Evolutionary conservation across 2,888 invertebrate species (phyloP), one percentile per base, ranked within the genome.

Genomic region (Chloroclystis v-ata): DNA sequence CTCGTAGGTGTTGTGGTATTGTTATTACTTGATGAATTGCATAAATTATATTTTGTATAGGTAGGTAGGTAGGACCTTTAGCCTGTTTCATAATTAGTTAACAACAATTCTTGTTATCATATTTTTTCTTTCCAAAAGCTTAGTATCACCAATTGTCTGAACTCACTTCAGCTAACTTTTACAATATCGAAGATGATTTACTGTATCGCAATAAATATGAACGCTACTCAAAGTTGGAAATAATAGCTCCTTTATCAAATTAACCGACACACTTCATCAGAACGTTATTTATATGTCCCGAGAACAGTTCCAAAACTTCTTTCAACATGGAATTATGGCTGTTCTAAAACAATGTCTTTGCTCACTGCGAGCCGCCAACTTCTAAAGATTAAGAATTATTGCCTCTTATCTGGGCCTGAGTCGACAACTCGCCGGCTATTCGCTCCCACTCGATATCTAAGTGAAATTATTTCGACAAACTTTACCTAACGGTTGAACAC

Each of bases 381-480:
- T 65, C 68, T 60, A 57, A 60, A 77, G 79, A 82, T 83, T 80
- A 80, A 82, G 83, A 82, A 78, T 84, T 81, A 83, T 78, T 71
- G 68, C 75, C 68, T 70, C 82, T 83, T 83, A 85, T 83, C 84
- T 78, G 58, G 58, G 67, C 67, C 66, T 69, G 64, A 79, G 73
- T 75, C 77, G 79, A 78, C 79, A 77, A 82, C 75, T 78, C 75
- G 72, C 67, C 82, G 78, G 67, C 75, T 71, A 75, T 76, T 78
- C 78, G 73, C 77, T 72, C 65, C 59, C 59, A 63, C 63, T 64
- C 75, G 75, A 82, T 78, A 81, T 78, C 79, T 75, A 69, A 76
- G 75, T 72, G 73, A 82, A 84, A 84, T 84, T 79, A 82, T 84
- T 80, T 80, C 77, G 67, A 75, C 78, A 78, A 82, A 82, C 76